Evolutionary conservation across 2,113 vertebrate genomes (phyloP).

Genomic region (Pangasianodon gigas): DNA sequence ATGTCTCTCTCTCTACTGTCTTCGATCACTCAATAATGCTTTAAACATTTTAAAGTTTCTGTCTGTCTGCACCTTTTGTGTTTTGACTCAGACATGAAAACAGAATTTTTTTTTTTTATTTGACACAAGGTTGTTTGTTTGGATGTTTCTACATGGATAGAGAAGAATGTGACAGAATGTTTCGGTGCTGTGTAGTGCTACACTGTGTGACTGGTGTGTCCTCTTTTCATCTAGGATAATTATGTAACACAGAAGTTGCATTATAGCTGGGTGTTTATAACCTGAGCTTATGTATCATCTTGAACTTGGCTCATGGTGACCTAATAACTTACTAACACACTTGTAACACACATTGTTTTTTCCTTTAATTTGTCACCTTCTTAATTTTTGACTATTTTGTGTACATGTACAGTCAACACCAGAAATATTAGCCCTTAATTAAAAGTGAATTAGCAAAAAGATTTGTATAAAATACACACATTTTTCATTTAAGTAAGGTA

Average conservation of each 20-base stretch:
- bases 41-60: background rate
- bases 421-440: too few relatives aligned
- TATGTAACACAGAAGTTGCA: background rate
- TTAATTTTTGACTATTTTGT: too few relatives aligned
- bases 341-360: too few relatives aligned
- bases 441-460: too few relatives aligned
- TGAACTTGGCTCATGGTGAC: too few relatives aligned
- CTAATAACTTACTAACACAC: too few relatives aligned
- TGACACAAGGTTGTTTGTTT: background rate
- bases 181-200: background rate
- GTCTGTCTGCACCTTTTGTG: background rate
- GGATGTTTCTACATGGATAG: background rate
- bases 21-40: background rate
- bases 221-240: background rate
- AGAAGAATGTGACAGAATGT: background rate
- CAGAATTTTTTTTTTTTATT: background rate
- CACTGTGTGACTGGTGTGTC: background rate
- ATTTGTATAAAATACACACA: too few relatives aligned
- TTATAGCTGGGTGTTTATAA: background rate
- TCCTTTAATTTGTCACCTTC: too few relatives aligned
- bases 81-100: background rate
- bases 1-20: background rate
- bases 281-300: background rate
- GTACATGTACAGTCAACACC: too few relatives aligned
- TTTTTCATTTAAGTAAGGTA: background rate